phyloP scores from a whole-genome alignment of 2,113 vertebrate genomes.

The Alexandromys fortis region DNA sequence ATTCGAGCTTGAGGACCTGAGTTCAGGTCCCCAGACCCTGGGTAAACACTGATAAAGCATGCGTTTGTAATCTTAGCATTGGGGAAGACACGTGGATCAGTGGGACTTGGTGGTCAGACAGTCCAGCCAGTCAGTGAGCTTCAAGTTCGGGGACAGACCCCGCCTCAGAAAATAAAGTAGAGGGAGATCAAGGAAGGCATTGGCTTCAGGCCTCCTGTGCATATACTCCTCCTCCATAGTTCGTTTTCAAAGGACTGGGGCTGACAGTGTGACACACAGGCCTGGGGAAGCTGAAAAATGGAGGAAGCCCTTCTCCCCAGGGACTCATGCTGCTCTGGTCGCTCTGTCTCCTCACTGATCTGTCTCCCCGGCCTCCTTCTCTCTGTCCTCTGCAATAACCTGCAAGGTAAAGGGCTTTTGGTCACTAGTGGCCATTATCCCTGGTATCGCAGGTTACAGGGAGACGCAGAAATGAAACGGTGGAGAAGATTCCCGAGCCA shows the following conservation, averaged over 20 bases:
- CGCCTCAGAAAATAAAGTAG: neutral
- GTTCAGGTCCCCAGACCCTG: neutral
- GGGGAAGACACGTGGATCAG: neutral
- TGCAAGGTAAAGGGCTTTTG: neutral
- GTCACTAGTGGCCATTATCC: neutral
- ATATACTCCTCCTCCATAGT: neutral
- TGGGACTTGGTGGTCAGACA: neutral
- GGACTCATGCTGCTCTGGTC: neutral
- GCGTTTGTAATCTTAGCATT: neutral
- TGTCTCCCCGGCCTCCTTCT: neutral
- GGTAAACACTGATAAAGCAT: neutral
- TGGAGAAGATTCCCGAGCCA: neutral
- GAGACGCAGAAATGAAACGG: neutral
- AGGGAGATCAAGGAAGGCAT: neutral
- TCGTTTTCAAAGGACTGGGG: neutral
- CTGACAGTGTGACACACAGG: neutral
- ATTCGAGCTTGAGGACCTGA: neutral
- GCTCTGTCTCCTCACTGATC: neutral
- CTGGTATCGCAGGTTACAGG: neutral
- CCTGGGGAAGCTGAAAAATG: neutral
- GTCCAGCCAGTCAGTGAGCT: neutral
- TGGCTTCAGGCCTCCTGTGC: neutral
- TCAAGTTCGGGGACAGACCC: neutral
- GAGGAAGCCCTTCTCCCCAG: neutral
- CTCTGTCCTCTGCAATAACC: neutral